phyloP scores from a whole-genome alignment of 2,888 invertebrate genomes.

The Cryptophagus acutangulus region DNA sequence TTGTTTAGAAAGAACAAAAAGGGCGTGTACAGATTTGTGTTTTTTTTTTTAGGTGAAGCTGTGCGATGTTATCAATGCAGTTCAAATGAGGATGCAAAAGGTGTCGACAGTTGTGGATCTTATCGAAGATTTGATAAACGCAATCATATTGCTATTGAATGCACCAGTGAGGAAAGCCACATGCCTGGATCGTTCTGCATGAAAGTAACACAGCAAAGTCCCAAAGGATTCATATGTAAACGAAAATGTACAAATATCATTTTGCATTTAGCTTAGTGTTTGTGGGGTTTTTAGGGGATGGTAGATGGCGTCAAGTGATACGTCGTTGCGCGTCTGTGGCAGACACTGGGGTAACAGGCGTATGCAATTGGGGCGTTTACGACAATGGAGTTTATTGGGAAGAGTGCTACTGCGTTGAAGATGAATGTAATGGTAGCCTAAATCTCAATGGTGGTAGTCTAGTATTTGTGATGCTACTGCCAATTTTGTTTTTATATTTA shows the following conservation, averaged over 20 bases:
- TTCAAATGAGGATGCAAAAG: slow-evolving; percentile 73
- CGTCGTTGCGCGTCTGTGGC: slow-evolving; percentile 85
- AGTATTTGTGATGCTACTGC: no score
- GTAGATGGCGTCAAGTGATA: slow-evolving; percentile 88
- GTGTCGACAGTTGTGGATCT: slow-evolving; percentile 85
- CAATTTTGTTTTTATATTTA: no score
- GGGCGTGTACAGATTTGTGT: background rate
- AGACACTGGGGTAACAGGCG: slow-evolving; percentile 87
- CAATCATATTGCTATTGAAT: slow-evolving; percentile 86
- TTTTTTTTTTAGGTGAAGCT: slow-evolving; percentile 53
- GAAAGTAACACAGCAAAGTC: slow-evolving; percentile 90
- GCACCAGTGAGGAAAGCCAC: slow-evolving; percentile 88
- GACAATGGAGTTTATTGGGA: slow-evolving; percentile 96
- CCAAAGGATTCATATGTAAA: slow-evolving; percentile 92
- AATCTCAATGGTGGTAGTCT: no score
- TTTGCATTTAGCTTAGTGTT: background rate
- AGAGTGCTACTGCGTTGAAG: slow-evolving; percentile 90
- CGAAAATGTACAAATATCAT: slow-evolving; percentile 29
- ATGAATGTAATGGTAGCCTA: slow-evolving; percentile 85
- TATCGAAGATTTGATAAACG: slow-evolving; percentile 79
- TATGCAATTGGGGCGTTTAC: slow-evolving; percentile 94
- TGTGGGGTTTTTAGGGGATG: slow-evolving; percentile 76
- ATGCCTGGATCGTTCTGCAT: slow-evolving; percentile 96
- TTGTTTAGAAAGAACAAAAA: no score
- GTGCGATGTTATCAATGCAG: slow-evolving; percentile 94